Base-by-base conservation (phyloP, 2,888 invertebrate species). In the Troides oblongomaculatus region DNA sequence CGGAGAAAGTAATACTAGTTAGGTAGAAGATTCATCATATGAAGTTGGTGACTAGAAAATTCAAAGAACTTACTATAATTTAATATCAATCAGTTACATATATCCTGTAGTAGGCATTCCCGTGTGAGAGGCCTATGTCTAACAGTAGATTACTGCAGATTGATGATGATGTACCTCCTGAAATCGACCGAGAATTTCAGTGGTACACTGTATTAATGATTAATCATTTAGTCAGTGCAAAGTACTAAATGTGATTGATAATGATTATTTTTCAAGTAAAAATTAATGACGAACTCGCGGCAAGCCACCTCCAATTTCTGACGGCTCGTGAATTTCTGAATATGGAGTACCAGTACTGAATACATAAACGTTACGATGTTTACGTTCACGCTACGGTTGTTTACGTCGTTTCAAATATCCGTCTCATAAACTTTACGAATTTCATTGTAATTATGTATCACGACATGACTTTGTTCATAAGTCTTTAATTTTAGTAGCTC, bases 341-440 rank as follows among this genome's bases (percentile, higher is more conserved):
- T 25, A 43, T 57, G 21, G n/a, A 62, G 56, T 58, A 39, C 64
- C 21, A 23, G 43, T 43, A 62, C 17, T 58, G 58, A 65, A 62
- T 57, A 69, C 65, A 62, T 30, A 69, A 65, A 61, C 21, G 57
- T 23, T 43, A 25, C 65, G 43, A 46, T 74, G 77, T 76, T 81
- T 80, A 75, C 72, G 72, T 79, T 82, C 81, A 78, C 79, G 78
- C 77, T 78, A 78, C 70, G 75, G 76, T 79, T 81, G 84, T 87
- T 88, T 86, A 88, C 83, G 81, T 82, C 84, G 81, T 81, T 74
- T 77, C 80, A 81, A 84, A 89, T 87, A 89, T 90, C 85, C 84
- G 81, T 83, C 79, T 85, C 86, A 83, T 89, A 88, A 88, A 89
- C 86, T 89, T 89, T 86, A 87, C 84, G 85, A 85, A 87, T 85